Percentiles rank a stretch among this genome's conserved stretches.
Evolutionary conservation across 2,113 vertebrate genomes (phyloP).

Genomic region (Paedocypris sp.): DNA sequence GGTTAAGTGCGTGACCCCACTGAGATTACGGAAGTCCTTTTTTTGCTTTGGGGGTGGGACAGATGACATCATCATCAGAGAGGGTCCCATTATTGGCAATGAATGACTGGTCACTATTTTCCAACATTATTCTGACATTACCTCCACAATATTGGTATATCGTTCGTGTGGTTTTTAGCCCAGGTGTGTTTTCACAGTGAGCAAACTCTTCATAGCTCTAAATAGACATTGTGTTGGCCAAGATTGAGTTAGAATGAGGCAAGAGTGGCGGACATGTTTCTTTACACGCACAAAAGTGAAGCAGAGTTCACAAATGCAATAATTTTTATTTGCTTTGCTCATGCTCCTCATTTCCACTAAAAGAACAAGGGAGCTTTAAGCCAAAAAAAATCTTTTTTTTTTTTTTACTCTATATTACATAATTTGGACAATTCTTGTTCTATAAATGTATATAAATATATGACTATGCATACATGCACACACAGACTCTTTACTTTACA

Average conservation of each 20-base stretch:
- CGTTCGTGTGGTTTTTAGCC: constrained; percentile 28
- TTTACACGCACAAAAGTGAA: neutral
- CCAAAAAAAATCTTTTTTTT: too few relatives aligned
- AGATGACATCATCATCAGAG: constrained; percentile 30
- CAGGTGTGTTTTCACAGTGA: constrained; percentile 36
- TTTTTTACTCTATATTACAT: too few relatives aligned
- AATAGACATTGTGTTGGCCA: constrained; percentile 13
- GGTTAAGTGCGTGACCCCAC: constrained; percentile 4
- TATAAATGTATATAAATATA: too few relatives aligned
- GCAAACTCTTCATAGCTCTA: constrained; percentile 18
- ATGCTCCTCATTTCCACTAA: too few relatives aligned
- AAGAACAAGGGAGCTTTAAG: too few relatives aligned
- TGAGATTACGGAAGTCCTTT: constrained; percentile 10
- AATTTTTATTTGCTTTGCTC: too few relatives aligned
- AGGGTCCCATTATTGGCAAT: constrained; percentile 26
- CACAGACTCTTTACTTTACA: too few relatives aligned
- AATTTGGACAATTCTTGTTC: too few relatives aligned
- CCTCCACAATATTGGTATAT: constrained; percentile 18
- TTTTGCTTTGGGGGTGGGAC: constrained; percentile 25
- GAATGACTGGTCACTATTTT: constrained; percentile 25
- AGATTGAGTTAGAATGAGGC: neutral
- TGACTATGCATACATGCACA: too few relatives aligned
- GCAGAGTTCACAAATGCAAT: neutral
- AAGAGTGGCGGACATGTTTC: neutral
- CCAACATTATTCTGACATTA: constrained; percentile 35